phyloP scores from a whole-genome alignment of 2,888 invertebrate species.

The Atrina japonica region DNA sequence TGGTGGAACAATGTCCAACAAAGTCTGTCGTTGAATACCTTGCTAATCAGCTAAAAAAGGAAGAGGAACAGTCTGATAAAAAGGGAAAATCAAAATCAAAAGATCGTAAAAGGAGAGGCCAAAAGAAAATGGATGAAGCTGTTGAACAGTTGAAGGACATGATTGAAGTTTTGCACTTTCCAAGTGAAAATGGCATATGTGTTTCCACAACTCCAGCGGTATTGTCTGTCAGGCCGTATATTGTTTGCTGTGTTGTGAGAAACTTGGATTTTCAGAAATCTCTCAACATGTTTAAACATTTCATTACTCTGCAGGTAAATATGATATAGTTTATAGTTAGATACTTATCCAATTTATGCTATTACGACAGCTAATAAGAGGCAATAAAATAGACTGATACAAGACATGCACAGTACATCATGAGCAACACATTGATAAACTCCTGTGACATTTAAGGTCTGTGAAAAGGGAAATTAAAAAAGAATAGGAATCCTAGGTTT shows the following conservation, averaged over 20 bases:
- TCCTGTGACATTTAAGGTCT: no score
- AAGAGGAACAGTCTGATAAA: constrained; percentile 52
- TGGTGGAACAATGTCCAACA: constrained; percentile 86
- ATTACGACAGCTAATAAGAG: no score
- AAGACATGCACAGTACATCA: no score
- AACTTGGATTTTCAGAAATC: constrained; percentile 85
- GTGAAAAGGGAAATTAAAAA: no score
- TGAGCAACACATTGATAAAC: no score
- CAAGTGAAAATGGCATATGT: constrained; percentile 58
- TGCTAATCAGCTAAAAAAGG: constrained; percentile 81
- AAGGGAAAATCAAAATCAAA: constrained; percentile 61
- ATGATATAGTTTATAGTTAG: constrained; percentile 1
- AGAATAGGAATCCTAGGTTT: no score
- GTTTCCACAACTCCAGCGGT: constrained; percentile 80
- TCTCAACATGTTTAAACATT: constrained; percentile 86
- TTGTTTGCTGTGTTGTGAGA: constrained; percentile 87
- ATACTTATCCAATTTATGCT: no score
- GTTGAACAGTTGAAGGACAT: constrained; percentile 79
- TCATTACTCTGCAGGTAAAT: constrained; percentile 86
- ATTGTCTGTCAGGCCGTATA: constrained; percentile 85
- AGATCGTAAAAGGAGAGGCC: constrained; percentile 64
- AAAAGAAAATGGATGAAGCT: constrained; percentile 58
- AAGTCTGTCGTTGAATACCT: constrained; percentile 90
- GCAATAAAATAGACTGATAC: no score
- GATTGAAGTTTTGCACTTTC: constrained; percentile 79